Evolutionary conservation across 2,888 invertebrate genomes (phyloP).

Genomic region (Melinaea menophilus): DNA sequence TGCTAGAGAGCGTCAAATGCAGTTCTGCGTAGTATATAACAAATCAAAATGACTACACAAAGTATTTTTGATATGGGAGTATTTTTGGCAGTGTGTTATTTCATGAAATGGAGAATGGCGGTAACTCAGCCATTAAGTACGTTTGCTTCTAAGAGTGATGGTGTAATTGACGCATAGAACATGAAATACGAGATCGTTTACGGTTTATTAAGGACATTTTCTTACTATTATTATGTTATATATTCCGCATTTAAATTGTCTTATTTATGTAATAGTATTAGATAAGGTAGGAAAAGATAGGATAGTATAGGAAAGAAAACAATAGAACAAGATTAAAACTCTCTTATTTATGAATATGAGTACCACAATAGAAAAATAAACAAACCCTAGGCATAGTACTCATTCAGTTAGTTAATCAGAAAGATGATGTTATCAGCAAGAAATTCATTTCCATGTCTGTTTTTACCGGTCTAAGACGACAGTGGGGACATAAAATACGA

Average conservation of each 20-base stretch:
- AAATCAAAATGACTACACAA: no score
- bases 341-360: no score
- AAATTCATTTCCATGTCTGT: constrained; percentile 8
- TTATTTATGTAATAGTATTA: background rate
- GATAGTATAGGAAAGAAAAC: no score
- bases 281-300: no score
- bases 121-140: background rate
- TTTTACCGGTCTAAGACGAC: constrained; percentile 10
- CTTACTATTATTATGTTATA: constrained; percentile 3
- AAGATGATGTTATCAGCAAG: background rate
- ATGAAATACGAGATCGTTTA: background rate
- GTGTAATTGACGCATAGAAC: constrained; percentile 3
- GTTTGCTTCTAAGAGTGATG: background rate
- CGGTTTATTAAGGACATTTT: background rate
- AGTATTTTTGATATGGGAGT: no score
- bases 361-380: no score
- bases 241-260: background rate
- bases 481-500: constrained; percentile 10
- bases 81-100: no score
- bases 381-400: no score
- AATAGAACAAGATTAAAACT: no score
- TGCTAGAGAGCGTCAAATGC: no score
- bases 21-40: no score
- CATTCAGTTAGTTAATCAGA: no score
- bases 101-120: background rate